These are phyloP conservation scores for Pseudeuparius sepicola DNA, from an alignment of 2,888 invertebrate genomes.

Conservation along the genomic window DNA sequence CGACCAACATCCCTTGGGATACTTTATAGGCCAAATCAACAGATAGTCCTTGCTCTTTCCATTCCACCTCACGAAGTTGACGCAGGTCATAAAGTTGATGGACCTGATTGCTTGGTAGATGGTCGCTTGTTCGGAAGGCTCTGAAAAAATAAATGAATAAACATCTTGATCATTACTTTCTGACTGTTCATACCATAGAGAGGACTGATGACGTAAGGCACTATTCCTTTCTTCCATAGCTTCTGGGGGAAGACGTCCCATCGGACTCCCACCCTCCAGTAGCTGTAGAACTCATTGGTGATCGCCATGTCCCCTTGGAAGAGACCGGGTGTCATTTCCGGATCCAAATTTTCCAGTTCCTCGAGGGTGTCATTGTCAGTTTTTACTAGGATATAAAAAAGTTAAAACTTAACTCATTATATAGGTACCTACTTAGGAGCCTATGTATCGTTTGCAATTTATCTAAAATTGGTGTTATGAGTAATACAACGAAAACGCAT, in stretches of 20 bases:
- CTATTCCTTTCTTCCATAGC: conserved; percentile 53
- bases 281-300: conserved; percentile 48
- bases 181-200: conserved; percentile 50
- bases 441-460: too few species aligned
- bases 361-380: conserved; percentile 21
- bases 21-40: conserved; percentile 55
- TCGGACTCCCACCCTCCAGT: conserved; percentile 52
- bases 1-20: conserved; percentile 64
- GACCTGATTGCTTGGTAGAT: conserved; percentile 51
- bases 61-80: conserved; percentile 55
- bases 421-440: too few species aligned
- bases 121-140: conserved; percentile 46
- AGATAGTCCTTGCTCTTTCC: conserved; percentile 53
- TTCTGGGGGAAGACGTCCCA: conserved; percentile 56
- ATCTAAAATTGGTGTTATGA: too few species aligned
- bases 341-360: conserved; percentile 40
- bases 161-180: not conserved
- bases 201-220: conserved; percentile 56
- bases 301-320: conserved; percentile 62
- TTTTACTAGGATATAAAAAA: conserved; percentile 10
- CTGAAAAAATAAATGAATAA: conserved; percentile 32
- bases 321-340: conserved; percentile 54
- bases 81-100: conserved; percentile 54
- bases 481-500: too few species aligned
- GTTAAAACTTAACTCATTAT: too few species aligned